These are phyloP conservation scores for Scaptodrosophila lebanonensis DNA, from an alignment of 1,140 invertebrate species.

Conservation along the genomic window DNA sequence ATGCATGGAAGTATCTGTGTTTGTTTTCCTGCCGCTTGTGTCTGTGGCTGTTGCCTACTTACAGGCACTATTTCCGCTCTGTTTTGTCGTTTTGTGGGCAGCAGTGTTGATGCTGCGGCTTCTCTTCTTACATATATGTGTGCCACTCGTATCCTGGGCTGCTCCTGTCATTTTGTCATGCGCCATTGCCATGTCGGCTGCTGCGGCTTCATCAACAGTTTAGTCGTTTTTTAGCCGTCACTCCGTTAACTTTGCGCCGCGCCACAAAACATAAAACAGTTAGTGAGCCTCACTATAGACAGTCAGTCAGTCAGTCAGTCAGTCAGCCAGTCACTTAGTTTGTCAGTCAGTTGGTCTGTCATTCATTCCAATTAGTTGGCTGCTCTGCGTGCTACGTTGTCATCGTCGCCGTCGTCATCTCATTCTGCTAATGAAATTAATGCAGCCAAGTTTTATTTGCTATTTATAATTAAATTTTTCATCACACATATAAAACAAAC, in stretches of 20 bases:
- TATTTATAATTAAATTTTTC: conserved; percentile 65
- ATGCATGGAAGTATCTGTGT: too few relatives aligned
- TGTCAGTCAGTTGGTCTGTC: background rate
- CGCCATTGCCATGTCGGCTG: conserved; percentile 14
- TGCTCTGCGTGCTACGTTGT: conserved; percentile 8
- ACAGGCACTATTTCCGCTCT: conserved; percentile 71
- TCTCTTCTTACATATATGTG: too few relatives aligned
- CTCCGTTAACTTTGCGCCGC: conserved; percentile 22
- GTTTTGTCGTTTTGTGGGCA: conserved; percentile 53
- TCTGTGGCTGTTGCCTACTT: conserved; percentile 60
- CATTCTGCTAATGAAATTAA: conserved; percentile 62
- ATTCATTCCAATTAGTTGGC: background rate
- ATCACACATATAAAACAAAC: conserved; percentile 11
- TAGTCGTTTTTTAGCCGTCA: conserved; percentile 59
- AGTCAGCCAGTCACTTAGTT: conserved; percentile 18
- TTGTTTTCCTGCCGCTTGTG: too few relatives aligned
- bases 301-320: conserved; percentile 21
- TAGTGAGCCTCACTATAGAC: background rate
- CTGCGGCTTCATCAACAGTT: conserved; percentile 48
- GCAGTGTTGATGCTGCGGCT: conserved; percentile 19
- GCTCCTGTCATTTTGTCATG: too few relatives aligned
- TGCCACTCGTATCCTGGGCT: too few relatives aligned
- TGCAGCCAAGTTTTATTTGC: conserved; percentile 64
- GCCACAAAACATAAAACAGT: too few relatives aligned
- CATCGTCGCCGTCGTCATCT: conserved; percentile 10